phyloP scores from a whole-genome alignment of 2,888 invertebrate species.

The Melinopterus prodromus region DNA sequence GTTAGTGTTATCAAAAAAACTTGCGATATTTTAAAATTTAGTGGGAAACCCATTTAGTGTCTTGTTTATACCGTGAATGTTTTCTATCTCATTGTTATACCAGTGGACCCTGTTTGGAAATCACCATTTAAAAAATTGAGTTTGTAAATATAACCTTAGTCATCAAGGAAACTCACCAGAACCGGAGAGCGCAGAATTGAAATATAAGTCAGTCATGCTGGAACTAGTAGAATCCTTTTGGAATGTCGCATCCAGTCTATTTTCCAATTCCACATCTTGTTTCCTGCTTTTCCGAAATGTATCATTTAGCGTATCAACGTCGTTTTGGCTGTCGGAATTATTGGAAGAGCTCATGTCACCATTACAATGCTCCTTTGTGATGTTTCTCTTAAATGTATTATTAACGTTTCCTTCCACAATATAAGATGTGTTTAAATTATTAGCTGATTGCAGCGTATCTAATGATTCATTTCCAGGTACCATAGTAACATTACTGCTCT shows the following conservation, averaged over 20 bases:
- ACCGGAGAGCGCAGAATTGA: constrained; percentile 33
- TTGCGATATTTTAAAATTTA: too few relatives aligned
- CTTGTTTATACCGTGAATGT: too few relatives aligned
- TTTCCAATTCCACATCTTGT: constrained; percentile 13
- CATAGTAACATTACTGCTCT: constrained; percentile 35
- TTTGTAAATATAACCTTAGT: not conserved
- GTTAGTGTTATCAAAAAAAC: too few relatives aligned
- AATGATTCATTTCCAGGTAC: constrained; percentile 16
- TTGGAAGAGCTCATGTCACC: constrained; percentile 36
- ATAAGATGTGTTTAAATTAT: constrained; percentile 33
- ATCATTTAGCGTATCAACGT: constrained; percentile 18
- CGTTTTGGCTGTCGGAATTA: constrained; percentile 36
- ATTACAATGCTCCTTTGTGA: constrained; percentile 34
- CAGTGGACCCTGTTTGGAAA: not conserved
- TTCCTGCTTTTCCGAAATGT: constrained; percentile 28
- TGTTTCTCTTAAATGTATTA: constrained; percentile 35
- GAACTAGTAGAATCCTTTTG: constrained; percentile 30
- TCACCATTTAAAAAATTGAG: not conserved
- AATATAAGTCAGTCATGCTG: constrained; percentile 33
- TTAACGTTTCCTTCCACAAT: constrained; percentile 32
- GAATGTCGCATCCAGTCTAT: constrained; percentile 16
- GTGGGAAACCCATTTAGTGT: too few relatives aligned
- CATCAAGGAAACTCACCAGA: not conserved
- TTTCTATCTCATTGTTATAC: too few relatives aligned
- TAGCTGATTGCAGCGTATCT: constrained; percentile 26